phyloP scores from a whole-genome alignment of 2,113 vertebrate species.

The Plestiodon gilberti region DNA sequence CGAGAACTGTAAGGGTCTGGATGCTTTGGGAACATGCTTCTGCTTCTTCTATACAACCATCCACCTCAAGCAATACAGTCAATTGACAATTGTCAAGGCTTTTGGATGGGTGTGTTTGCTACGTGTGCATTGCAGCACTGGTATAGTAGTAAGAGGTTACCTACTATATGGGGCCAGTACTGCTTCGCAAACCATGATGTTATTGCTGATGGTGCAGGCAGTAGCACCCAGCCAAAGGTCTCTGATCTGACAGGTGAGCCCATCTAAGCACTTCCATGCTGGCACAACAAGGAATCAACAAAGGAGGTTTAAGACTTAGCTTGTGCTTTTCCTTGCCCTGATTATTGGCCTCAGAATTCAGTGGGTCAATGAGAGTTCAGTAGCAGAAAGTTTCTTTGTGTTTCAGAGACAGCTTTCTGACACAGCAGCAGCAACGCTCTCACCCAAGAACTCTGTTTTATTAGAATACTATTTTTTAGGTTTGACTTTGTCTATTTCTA shows the following conservation, averaged over 20 bases:
- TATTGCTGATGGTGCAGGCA: no score
- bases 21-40: neutral
- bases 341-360: neutral
- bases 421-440: neutral
- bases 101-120: neutral
- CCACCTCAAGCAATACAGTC: no score
- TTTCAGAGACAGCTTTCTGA: neutral
- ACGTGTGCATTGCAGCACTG: neutral
- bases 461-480: neutral
- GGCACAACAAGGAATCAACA: neutral
- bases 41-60: neutral
- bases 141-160: neutral
- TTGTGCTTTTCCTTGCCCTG: neutral
- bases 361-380: neutral
- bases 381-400: neutral
- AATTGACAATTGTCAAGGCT: neutral
- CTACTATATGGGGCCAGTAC: neutral
- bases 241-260: no score
- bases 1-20: neutral
- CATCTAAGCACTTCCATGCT: no score
- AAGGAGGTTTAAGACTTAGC: neutral
- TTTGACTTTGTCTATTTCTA: neutral
- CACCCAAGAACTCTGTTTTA: neutral
- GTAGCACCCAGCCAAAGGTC: no score
- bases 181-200: no score